Conservation (phyloP, 1,140 invertebrate genomes). For the Drosophila lacertosa region DNA sequence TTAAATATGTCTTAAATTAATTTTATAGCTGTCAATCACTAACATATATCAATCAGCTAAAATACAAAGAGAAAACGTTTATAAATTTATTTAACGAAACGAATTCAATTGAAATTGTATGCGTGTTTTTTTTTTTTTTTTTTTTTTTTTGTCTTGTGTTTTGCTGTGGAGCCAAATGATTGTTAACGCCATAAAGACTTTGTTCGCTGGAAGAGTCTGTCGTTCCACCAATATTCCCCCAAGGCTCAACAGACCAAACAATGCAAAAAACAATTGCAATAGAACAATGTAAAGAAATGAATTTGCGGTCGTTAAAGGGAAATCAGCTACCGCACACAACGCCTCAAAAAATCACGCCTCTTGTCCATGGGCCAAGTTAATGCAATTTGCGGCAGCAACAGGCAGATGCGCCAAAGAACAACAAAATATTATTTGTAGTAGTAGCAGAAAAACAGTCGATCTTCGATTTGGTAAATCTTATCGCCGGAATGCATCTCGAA, state of each 20-base stretch:
- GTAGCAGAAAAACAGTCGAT: no score
- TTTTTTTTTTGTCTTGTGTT: no score
- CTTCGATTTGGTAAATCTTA: constrained; percentile 31
- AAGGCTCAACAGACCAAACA: background rate
- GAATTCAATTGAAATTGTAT: constrained; percentile 6
- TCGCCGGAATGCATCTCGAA: constrained; percentile 62
- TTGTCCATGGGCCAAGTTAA: constrained; percentile 59
- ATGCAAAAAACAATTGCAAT: constrained; percentile 35
- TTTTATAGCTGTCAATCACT: background rate
- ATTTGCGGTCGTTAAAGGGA: constrained; percentile 55
- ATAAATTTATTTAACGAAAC: background rate
- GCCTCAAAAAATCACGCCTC: constrained; percentile 72
- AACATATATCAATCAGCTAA: background rate
- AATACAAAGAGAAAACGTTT: constrained; percentile 1
- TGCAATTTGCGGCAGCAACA: constrained; percentile 57
- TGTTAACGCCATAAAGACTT: constrained; percentile 3
- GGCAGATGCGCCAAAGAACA: constrained; percentile 40
- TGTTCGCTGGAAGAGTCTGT: constrained; percentile 7
- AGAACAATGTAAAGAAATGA: constrained; percentile 27
- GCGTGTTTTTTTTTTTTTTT: background rate
- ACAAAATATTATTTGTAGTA: background rate
- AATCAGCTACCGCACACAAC: constrained; percentile 63
- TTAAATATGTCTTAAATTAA: background rate
- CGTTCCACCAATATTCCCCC: constrained; percentile 1
- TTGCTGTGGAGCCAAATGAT: background rate